These are phyloP conservation scores for Drosophila sulfurigaster DNA, from an alignment of 1,140 invertebrate species.

Conservation along the genomic window DNA sequence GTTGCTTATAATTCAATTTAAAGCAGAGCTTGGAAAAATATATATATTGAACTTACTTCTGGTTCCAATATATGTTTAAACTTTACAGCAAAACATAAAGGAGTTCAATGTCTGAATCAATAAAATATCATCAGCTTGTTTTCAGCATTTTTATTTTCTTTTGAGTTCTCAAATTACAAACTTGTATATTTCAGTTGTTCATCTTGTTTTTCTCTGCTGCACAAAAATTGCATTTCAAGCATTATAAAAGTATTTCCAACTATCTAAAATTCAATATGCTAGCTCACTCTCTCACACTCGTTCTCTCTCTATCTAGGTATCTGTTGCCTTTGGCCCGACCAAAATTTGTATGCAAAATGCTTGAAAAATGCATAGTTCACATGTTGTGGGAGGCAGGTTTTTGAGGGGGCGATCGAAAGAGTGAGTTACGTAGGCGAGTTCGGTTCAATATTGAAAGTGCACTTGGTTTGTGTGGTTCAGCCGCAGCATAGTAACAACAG, in stretches of 20 bases:
- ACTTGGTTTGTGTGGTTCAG: slow-evolving; percentile 61
- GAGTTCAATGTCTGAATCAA: neutral
- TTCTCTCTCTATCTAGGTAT: neutral
- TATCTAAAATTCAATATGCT: slow-evolving; percentile 44
- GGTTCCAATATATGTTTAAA: too few relatives aligned
- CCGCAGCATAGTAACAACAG: slow-evolving; percentile 32
- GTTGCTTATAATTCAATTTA: too few relatives aligned
- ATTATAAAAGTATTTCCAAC: slow-evolving; percentile 41
- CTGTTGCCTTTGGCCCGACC: slow-evolving; percentile 26
- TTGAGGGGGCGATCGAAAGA: neutral
- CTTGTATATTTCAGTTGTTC: neutral
- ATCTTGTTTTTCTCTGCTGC: neutral
- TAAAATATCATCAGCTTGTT: neutral
- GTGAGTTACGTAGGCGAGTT: slow-evolving; percentile 18
- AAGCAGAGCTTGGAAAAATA: too few relatives aligned
- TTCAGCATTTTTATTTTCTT: neutral
- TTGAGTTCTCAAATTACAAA: neutral
- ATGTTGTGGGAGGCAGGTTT: slow-evolving; percentile 25
- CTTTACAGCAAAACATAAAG: neutral
- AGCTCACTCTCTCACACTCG: neutral
- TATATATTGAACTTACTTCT: too few relatives aligned
- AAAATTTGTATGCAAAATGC: slow-evolving; percentile 64
- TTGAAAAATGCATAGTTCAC: slow-evolving; percentile 60
- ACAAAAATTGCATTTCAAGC: slow-evolving; percentile 11
- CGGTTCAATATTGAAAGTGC: slow-evolving; percentile 63